A percentile compares a stretch with the other conserved stretches of the same genome.
Conservation (phyloP, 2,888 invertebrate species). For the Drosophila kuntzei region DNA sequence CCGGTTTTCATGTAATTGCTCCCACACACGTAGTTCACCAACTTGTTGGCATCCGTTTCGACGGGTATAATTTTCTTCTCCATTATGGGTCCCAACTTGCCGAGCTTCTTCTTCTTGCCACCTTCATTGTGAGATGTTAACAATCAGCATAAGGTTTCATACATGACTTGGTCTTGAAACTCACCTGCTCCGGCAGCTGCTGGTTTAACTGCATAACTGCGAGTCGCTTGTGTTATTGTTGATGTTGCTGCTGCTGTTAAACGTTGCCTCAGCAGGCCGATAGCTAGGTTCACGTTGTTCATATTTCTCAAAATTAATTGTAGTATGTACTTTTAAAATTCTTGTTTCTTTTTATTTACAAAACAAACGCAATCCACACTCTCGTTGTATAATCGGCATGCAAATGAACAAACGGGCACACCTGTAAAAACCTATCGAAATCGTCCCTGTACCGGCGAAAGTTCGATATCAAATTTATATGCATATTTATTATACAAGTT, state of each 20-base stretch:
- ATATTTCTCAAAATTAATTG: conserved; percentile 34
- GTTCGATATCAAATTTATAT: conserved; percentile 31
- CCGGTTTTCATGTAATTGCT: conserved; percentile 93
- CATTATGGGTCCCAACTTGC: conserved; percentile 88
- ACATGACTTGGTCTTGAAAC: background rate
- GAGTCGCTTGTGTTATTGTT: conserved; percentile 28
- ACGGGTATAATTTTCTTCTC: conserved; percentile 92
- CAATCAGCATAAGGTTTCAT: background rate
- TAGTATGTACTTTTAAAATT: conserved; percentile 3
- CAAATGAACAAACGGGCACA: conserved; percentile 35
- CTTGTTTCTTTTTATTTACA: conserved; percentile 35
- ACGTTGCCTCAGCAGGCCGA: conserved; percentile 52
- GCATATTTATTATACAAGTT: conserved; percentile 52
- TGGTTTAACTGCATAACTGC: conserved; percentile 70
- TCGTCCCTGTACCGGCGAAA: conserved; percentile 43
- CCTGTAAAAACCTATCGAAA: conserved; percentile 39
- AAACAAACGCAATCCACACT: conserved; percentile 9
- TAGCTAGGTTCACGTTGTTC: conserved; percentile 43
- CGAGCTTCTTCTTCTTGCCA: conserved; percentile 88
- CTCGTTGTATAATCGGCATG: conserved; percentile 59
- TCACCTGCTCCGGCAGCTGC: conserved; percentile 65
- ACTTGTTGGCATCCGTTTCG: conserved; percentile 92
- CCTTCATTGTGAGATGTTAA: conserved; percentile 23
- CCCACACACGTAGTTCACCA: conserved; percentile 93
- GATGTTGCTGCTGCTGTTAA: conserved; percentile 23